Percentiles rank a stretch among this genome's conserved stretches.
phyloP scores from a whole-genome alignment of 2,113 vertebrate species.

The Cyprinodon tularosa region DNA sequence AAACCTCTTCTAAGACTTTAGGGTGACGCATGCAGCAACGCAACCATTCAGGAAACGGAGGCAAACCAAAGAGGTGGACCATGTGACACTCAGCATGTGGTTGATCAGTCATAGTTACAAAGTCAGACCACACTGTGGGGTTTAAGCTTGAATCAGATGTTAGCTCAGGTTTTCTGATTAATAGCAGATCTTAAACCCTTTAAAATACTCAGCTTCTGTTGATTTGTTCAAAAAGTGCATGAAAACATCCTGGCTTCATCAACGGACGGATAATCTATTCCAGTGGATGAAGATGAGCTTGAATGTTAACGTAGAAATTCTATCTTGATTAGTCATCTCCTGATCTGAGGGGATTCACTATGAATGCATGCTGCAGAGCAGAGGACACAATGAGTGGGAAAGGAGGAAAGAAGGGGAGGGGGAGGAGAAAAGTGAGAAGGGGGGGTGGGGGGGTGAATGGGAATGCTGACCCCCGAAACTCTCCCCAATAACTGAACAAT shows the following conservation, averaged over 20 bases:
- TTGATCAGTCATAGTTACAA: constrained; percentile 12
- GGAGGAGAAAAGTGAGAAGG: constrained; percentile 12
- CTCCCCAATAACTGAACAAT: constrained; percentile 61
- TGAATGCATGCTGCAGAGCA: constrained; percentile 57
- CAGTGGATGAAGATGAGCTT: constrained; percentile 48
- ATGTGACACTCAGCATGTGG: constrained; percentile 30
- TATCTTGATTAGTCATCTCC: constrained; percentile 44
- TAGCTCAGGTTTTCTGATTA: not conserved
- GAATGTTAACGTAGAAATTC: constrained; percentile 11
- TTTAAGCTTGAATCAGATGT: constrained; percentile 19
- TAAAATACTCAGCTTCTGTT: not conserved
- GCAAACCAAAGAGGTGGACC: constrained; percentile 13
- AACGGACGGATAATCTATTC: constrained; percentile 46
- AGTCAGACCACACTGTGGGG: not conserved
- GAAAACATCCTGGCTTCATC: constrained; percentile 43
- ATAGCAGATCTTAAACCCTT: not conserved
- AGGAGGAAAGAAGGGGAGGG: constrained; percentile 29
- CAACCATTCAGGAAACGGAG: constrained; percentile 20
- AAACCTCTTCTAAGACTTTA: constrained; percentile 1
- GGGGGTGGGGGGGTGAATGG: constrained; percentile 16
- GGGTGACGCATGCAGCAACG: constrained; percentile 31
- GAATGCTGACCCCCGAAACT: constrained; percentile 56
- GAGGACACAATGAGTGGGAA: constrained; percentile 61
- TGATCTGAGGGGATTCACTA: constrained; percentile 61
- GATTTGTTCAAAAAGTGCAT: constrained; percentile 22